Evolutionary conservation across 2,113 vertebrate species (phyloP).

Genomic region (Australoheros scitulus): DNA sequence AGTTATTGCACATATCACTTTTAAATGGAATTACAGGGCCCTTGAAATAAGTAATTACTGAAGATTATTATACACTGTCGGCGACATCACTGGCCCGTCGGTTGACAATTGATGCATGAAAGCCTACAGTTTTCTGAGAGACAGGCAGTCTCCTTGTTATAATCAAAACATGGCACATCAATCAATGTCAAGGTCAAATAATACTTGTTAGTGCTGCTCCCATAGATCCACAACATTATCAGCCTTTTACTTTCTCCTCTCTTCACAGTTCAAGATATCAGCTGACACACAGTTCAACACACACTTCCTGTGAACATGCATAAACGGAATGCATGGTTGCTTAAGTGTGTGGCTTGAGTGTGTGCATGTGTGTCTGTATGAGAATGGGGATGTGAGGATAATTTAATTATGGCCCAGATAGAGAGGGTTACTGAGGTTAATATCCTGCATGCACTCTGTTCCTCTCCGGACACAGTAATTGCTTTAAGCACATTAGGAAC

Average conservation of each 20-base stretch:
- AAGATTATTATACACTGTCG: neutral
- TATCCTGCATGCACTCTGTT: slow-evolving; percentile 77
- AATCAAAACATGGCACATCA: slow-evolving; percentile 24
- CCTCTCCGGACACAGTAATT: slow-evolving; percentile 77
- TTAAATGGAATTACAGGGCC: neutral
- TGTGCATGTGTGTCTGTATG: slow-evolving; percentile 39
- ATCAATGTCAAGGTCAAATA: slow-evolving; percentile 42
- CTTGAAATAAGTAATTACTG: slow-evolving; percentile 1
- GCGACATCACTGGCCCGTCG: neutral
- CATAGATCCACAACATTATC: slow-evolving; percentile 5
- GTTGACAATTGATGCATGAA: neutral
- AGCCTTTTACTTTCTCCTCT: neutral
- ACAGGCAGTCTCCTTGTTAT: neutral
- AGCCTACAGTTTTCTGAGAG: slow-evolving; percentile 1
- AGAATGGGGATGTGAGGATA: slow-evolving; percentile 71
- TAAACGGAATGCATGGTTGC: neutral
- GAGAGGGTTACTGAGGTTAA: slow-evolving; percentile 78
- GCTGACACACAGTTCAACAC: neutral
- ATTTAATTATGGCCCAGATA: slow-evolving; percentile 79
- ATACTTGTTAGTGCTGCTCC: neutral
- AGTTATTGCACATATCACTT: neutral
- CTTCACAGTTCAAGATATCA: slow-evolving; percentile 14
- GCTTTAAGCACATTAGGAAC: slow-evolving; percentile 80
- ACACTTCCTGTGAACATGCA: slow-evolving; percentile 14
- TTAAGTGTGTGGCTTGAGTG: neutral